Percentiles rank a stretch among this genome's conserved stretches.
Evolutionary conservation across 92 coral and sea anemone genomes (phyloP).

Genomic region (Siderastrea siderea): DNA sequence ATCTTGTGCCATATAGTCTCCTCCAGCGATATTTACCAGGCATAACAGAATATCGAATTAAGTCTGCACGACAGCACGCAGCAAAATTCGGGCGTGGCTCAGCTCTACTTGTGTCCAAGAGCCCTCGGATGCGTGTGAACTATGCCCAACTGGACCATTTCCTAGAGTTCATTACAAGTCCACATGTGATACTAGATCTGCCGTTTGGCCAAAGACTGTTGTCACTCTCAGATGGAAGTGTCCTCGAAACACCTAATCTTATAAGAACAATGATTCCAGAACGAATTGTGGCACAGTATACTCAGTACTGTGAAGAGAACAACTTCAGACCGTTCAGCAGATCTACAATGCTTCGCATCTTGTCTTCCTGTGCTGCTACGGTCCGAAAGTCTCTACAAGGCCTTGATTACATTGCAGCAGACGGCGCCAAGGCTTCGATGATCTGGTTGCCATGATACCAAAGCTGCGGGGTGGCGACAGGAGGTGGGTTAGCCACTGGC

Average conservation of each 20-base stretch:
- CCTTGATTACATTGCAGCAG: slow-evolving; percentile 58
- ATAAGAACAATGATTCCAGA: slow-evolving; percentile 36
- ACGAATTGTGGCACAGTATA: slow-evolving; percentile 27
- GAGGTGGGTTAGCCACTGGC: slow-evolving; percentile 7
- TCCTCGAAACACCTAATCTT: slow-evolving; percentile 40
- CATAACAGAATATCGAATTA: slow-evolving; percentile 38
- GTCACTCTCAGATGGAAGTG: slow-evolving; percentile 27
- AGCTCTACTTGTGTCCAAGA: neutral
- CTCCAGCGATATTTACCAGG: slow-evolving; percentile 37
- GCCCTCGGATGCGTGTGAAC: slow-evolving; percentile 46
- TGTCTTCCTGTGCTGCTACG: slow-evolving; percentile 28
- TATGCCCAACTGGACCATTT: slow-evolving; percentile 51
- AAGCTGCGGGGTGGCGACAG: slow-evolving; percentile 46
- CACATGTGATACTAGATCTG: slow-evolving; percentile 57
- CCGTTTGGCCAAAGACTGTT: slow-evolving; percentile 44
- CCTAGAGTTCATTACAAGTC: slow-evolving; percentile 51
- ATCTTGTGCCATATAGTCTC: slow-evolving; percentile 13
- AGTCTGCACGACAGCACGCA: slow-evolving; percentile 49
- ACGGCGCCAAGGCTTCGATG: slow-evolving; percentile 61
- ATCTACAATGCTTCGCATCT: slow-evolving; percentile 6
- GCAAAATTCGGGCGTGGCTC: slow-evolving; percentile 33
- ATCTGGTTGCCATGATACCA: slow-evolving; percentile 21
- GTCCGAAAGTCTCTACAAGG: slow-evolving; percentile 70
- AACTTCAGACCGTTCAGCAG: slow-evolving; percentile 24
- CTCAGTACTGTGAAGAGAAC: slow-evolving; percentile 6